A percentile compares a stretch with the other conserved stretches of the same genome.
Conservation (phyloP, 2,113 vertebrate genomes). For the Chiloscyllium plagiosum region DNA sequence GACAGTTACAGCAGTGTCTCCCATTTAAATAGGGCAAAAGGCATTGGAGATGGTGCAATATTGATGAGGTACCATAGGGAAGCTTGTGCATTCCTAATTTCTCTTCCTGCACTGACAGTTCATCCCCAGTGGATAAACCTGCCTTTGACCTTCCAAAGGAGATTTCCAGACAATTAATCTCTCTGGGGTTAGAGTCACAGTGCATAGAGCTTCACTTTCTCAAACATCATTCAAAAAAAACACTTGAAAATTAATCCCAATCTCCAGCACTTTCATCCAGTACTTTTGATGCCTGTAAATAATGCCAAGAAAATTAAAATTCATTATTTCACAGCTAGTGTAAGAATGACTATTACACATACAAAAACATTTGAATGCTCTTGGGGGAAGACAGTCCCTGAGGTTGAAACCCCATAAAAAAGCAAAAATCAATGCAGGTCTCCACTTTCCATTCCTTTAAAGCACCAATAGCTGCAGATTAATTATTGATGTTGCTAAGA, state of each 20-base stretch:
- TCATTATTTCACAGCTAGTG: background rate
- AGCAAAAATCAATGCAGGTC: background rate
- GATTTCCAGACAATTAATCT: background rate
- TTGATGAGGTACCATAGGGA: background rate
- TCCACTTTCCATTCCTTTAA: background rate
- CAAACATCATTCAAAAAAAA: background rate
- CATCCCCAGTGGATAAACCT: background rate
- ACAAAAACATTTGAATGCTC: background rate
- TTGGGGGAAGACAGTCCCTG: background rate
- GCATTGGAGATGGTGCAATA: background rate
- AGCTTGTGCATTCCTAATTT: background rate
- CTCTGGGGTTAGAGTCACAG: background rate
- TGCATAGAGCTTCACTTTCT: background rate
- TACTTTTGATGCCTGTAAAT: background rate
- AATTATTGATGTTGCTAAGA: background rate
- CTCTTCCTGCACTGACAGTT: background rate
- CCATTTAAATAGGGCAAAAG: background rate
- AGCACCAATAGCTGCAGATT: background rate
- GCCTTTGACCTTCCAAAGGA: background rate
- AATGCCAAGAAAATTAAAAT: background rate
- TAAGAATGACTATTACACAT: background rate
- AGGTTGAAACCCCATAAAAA: background rate
- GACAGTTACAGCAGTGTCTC: background rate
- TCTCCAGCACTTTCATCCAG: too few relatives aligned
- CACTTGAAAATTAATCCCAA: background rate